A percentile compares a stretch with the other conserved stretches of the same genome.
phyloP scores from a whole-genome alignment of 2,888 invertebrate genomes.

The Cosmorhoe ocellata region DNA sequence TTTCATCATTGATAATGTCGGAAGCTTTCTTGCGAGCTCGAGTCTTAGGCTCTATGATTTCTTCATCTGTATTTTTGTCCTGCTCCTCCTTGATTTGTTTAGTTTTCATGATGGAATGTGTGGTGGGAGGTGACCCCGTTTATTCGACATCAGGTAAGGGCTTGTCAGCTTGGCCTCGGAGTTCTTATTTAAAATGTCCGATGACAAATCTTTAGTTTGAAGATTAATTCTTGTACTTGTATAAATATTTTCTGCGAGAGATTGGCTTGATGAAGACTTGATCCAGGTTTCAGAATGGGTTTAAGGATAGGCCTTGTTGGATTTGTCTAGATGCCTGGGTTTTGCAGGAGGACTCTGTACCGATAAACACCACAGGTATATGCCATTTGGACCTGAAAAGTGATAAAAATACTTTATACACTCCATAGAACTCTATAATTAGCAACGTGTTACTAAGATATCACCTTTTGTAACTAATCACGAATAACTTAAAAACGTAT shows the following conservation, averaged over 20 bases:
- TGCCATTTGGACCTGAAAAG: conserved; percentile 67
- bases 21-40: conserved; percentile 76
- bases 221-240: not conserved
- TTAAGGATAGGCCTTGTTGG: conserved; percentile 9
- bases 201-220: conserved; percentile 26
- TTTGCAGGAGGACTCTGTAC: conserved; percentile 48
- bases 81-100: conserved; percentile 74
- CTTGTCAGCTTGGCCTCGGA: conserved; percentile 48
- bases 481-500: conserved; percentile 33
- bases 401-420: conserved; percentile 43
- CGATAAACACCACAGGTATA: conserved; percentile 48
- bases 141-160: conserved; percentile 75
- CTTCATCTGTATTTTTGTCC: conserved; percentile 74
- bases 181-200: conserved; percentile 48
- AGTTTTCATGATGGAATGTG: conserved; percentile 81
- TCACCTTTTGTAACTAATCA: conserved; percentile 38
- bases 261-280: conserved; percentile 1
- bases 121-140: conserved; percentile 70
- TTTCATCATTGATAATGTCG: conserved; percentile 66
- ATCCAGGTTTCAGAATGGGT: conserved; percentile 37
- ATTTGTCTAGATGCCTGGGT: conserved; percentile 40
- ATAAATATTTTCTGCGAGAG: not conserved
- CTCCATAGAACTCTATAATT: conserved; percentile 38
- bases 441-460: conserved; percentile 48
- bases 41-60: conserved; percentile 73